Conservation (phyloP, 2,888 invertebrate genomes). For the Diaprepes abbreviatus region DNA sequence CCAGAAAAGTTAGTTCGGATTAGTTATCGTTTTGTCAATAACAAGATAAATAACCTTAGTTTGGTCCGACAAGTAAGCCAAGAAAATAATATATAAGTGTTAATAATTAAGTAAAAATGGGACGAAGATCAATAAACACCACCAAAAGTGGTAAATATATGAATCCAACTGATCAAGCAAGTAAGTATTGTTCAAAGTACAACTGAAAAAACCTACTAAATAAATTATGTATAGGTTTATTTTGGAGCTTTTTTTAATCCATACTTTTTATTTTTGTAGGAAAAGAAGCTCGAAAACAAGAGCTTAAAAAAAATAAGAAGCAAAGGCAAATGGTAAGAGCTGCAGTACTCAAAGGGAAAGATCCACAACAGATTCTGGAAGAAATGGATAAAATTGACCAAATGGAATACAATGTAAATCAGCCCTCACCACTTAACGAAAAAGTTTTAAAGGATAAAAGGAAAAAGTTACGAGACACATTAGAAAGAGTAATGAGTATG, state of each 20-base stretch:
- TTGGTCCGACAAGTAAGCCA: too few relatives aligned
- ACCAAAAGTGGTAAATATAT: conserved; percentile 99
- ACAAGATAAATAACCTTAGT: too few relatives aligned
- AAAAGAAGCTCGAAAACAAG: conserved; percentile 97
- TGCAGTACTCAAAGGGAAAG: conserved; percentile 97
- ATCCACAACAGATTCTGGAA: conserved; percentile 93
- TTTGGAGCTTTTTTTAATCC: too few relatives aligned
- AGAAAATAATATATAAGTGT: too few relatives aligned
- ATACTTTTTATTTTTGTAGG: conserved; percentile 70
- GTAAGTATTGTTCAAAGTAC: conserved; percentile 75
- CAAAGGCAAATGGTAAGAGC: conserved; percentile 96
- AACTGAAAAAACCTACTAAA: too few relatives aligned
- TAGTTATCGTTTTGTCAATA: too few relatives aligned
- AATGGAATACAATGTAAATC: conserved; percentile 97
- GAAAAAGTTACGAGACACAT: conserved; percentile 94
- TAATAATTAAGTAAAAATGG: conserved; percentile 90
- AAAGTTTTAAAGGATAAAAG: conserved; percentile 97
- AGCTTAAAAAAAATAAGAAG: conserved; percentile 98
- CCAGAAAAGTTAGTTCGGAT: too few relatives aligned
- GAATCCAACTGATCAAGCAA: conserved; percentile 99
- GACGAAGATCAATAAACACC: conserved; percentile 96
- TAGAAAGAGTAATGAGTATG: conserved; percentile 93
- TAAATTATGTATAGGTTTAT: too few relatives aligned
- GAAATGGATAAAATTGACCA: conserved; percentile 98
- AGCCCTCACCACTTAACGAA: conserved; percentile 95